Evolutionary conservation across 2,888 invertebrate genomes (phyloP).

Genomic region (Cerceris ruficornis): DNA sequence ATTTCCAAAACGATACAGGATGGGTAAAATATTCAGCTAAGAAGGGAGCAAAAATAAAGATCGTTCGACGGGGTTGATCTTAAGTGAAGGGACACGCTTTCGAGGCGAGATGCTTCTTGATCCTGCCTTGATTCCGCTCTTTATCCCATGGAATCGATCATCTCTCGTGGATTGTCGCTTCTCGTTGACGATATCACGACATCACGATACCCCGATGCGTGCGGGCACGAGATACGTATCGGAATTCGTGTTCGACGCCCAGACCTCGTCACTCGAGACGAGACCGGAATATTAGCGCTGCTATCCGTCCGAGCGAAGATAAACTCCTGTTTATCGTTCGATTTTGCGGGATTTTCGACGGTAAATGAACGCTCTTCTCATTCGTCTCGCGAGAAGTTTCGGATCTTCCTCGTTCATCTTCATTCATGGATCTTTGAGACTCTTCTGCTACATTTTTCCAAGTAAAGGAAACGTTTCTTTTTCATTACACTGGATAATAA

Average conservation of each 20-base stretch:
- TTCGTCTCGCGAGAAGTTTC: background rate
- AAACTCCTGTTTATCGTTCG: slow-evolving; percentile 15
- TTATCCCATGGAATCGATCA: slow-evolving; percentile 79
- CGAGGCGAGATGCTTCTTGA: slow-evolving; percentile 69
- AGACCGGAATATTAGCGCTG: background rate
- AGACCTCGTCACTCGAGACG: slow-evolving; percentile 24
- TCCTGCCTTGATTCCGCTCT: slow-evolving; percentile 76
- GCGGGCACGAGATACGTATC: slow-evolving; percentile 23
- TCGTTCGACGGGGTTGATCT: slow-evolving; percentile 42
- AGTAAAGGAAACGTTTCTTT: background rate
- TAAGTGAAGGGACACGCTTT: slow-evolving; percentile 41
- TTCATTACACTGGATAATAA: too few species aligned
- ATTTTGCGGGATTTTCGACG: slow-evolving; percentile 36
- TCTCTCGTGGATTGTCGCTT: slow-evolving; percentile 66
- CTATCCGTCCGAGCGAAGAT: too few species aligned
- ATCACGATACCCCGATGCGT: slow-evolving; percentile 2
- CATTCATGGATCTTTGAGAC: background rate
- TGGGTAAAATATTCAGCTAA: slow-evolving; percentile 39
- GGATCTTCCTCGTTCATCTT: background rate
- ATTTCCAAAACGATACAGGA: slow-evolving; percentile 30
- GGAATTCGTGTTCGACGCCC: slow-evolving; percentile 31
- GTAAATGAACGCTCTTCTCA: slow-evolving; percentile 9
- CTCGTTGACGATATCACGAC: slow-evolving; percentile 16
- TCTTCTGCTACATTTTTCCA: too few species aligned
- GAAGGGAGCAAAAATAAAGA: slow-evolving; percentile 34